Percentiles rank a stretch among this genome's conserved stretches.
These are phyloP conservation scores for Drosophila vallismaia DNA, from an alignment of 2,888 invertebrate species.

Conservation along the genomic window DNA sequence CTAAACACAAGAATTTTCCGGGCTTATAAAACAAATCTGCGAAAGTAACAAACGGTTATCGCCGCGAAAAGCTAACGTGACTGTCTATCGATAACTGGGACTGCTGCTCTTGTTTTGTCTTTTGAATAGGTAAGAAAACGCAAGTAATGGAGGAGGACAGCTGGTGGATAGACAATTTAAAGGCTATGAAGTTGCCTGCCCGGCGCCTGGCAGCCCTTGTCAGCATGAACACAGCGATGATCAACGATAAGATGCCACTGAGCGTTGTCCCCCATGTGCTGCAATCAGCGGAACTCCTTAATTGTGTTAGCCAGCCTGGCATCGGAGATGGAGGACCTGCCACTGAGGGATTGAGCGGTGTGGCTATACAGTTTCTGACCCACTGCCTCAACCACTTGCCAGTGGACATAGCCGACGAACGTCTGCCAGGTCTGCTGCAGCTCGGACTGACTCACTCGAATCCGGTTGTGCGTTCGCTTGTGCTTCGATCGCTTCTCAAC, in stretches of 20 bases:
- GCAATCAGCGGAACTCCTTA: constrained; percentile 86
- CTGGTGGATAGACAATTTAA: constrained; percentile 84
- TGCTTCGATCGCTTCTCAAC: constrained; percentile 86
- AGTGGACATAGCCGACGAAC: constrained; percentile 56
- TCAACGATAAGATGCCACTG: constrained; percentile 82
- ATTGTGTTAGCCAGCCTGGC: constrained; percentile 83
- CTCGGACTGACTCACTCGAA: constrained; percentile 87
- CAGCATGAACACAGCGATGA: constrained; percentile 84
- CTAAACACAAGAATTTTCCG: neutral
- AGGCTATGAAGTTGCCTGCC: constrained; percentile 84
- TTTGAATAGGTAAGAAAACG: constrained; percentile 4
- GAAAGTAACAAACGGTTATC: neutral
- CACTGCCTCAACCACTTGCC: constrained; percentile 85
- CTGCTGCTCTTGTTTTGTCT: constrained; percentile 1
- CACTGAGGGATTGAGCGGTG: constrained; percentile 85
- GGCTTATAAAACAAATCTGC: neutral
- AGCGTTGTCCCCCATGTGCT: constrained; percentile 82
- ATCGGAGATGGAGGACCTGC: constrained; percentile 34
- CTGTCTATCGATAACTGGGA: neutral
- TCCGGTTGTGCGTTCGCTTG: constrained; percentile 87
- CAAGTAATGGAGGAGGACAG: constrained; percentile 81
- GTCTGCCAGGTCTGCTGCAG: constrained; percentile 86
- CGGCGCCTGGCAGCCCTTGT: constrained; percentile 84
- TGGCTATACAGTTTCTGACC: constrained; percentile 88
- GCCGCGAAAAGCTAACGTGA: neutral